Percentiles rank a stretch among this genome's conserved stretches.
phyloP scores from a whole-genome alignment of 1,140 invertebrate genomes.

The Drosophila elegans region DNA sequence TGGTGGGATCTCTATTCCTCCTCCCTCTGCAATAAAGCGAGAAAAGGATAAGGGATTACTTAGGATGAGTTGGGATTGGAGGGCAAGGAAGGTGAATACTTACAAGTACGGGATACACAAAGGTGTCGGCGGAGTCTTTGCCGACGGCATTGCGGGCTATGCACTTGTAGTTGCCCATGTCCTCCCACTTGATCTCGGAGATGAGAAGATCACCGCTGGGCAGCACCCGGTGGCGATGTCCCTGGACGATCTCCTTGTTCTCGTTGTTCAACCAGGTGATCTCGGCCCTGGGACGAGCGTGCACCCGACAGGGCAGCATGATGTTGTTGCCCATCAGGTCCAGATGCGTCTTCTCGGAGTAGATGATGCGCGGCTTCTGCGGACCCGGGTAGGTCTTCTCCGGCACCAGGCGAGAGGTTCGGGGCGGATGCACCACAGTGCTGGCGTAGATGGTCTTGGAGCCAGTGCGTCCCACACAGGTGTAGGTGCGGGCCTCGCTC shows the following conservation, averaged over 20 bases:
- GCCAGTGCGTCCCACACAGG: conserved; percentile 90
- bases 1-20: conserved; percentile 64
- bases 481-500: conserved; percentile 85
- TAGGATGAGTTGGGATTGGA: background rate
- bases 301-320: conserved; percentile 89
- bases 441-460: conserved; percentile 86
- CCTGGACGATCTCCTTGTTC: conserved; percentile 85
- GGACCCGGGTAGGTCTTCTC: conserved; percentile 78
- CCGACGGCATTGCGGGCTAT: conserved; percentile 89
- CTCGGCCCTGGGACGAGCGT: conserved; percentile 88
- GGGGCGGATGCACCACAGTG: conserved; percentile 85
- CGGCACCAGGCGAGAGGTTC: conserved; percentile 41
- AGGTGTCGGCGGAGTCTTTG: conserved; percentile 88
- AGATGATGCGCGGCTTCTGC: conserved; percentile 86
- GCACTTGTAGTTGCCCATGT: conserved; percentile 93
- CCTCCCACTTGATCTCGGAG: conserved; percentile 88
- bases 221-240: conserved; percentile 86
- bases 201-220: conserved; percentile 91
- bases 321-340: conserved; percentile 88
- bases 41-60: background rate
- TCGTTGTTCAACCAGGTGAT: conserved; percentile 89
- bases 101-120: conserved; percentile 91
- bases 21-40: conserved; percentile 61
- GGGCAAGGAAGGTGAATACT: conserved; percentile 51
- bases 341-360: conserved; percentile 86